Base-by-base conservation (phyloP, 1,140 invertebrate species). In the Cotesia chilonis region DNA sequence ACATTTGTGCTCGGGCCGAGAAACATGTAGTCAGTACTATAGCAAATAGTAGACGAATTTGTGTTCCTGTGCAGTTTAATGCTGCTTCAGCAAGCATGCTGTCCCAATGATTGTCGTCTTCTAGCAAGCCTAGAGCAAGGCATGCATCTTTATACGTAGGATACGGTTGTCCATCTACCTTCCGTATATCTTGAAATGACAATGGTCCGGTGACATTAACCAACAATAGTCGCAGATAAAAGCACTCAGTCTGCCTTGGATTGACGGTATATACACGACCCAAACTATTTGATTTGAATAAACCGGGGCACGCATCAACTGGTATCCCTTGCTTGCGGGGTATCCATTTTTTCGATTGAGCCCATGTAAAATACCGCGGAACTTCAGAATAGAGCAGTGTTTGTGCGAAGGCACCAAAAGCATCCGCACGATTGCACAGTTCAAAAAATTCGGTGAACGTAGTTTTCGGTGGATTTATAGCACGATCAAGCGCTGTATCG, bases 91-190 rank as follows among this genome's bases (percentile, higher is more conserved):
- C 75, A 75, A 87, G 75, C 71, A 78, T 76, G 68, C 65, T 54
- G 5, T 80, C 76, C 84, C 84, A 85, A 38, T 85, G 80, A 57
- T 77, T 71, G 70, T 87, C 82, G 74, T 86, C 79, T 76, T 85
- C 14, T 14, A 14, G 14, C 14, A 14, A 14, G 14, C 14, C 14
- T 14, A 14, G 14, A 14, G 14, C 14, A 14, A 14, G 14, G 14
- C 14, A 14, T 14, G 14, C 14, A 14, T 14, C 14, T 14, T 14
- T 14, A 14, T 14, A 14, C 14, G 14, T 14, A 14, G 14, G 14
- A 14, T 14, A 14, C 14, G 14, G 14, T 14, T 14, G 14, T 14
- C 14, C 14, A 14, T 14, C 14, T 14, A 14, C 14, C 14, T 14
- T 14, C 14, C 14, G 14, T 35, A 76, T 4, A 38, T 70, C 4